These are phyloP conservation scores for Chanos chanos DNA, from an alignment of 2,797 vertebrate genomes.

Conservation along the genomic window DNA sequence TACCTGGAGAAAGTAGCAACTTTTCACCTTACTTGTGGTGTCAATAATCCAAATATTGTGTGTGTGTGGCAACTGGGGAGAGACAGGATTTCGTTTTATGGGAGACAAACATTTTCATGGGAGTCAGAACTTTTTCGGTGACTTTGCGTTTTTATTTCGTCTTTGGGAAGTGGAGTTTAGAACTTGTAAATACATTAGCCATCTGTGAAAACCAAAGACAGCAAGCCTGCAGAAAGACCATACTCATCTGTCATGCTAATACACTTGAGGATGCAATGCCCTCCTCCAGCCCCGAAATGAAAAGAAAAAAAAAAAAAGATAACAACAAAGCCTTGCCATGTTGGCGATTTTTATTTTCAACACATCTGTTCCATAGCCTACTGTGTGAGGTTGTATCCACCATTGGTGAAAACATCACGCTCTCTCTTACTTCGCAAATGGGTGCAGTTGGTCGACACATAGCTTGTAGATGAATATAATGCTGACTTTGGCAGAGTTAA, in stretches of 20 bases:
- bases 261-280: slow-evolving; percentile 37
- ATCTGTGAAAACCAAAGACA: slow-evolving; percentile 44
- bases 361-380: slow-evolving; percentile 44
- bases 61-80: too few species aligned
- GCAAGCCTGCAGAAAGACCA: slow-evolving; percentile 45
- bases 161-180: slow-evolving; percentile 36
- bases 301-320: slow-evolving; percentile 19
- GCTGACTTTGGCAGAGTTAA: slow-evolving; percentile 18
- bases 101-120: too few species aligned
- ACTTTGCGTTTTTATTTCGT: slow-evolving; percentile 32
- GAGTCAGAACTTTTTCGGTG: slow-evolving; percentile 54
- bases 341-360: slow-evolving; percentile 54
- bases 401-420: slow-evolving; percentile 28
- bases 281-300: slow-evolving; percentile 6
- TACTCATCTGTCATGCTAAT: slow-evolving; percentile 50
- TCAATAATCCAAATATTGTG: too few species aligned
- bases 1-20: too few species aligned
- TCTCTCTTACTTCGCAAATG: slow-evolving; percentile 12
- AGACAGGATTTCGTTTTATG: too few species aligned
- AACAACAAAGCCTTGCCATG: slow-evolving; percentile 46
- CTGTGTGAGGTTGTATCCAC: slow-evolving; percentile 16
- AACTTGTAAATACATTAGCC: slow-evolving; percentile 41
- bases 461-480: too few species aligned
- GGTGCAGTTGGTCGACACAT: slow-evolving; percentile 1
- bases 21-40: too few species aligned